These are phyloP conservation scores for Rhagoletis pomonella DNA, from an alignment of 1,140 invertebrate genomes.

Conservation along the genomic window DNA sequence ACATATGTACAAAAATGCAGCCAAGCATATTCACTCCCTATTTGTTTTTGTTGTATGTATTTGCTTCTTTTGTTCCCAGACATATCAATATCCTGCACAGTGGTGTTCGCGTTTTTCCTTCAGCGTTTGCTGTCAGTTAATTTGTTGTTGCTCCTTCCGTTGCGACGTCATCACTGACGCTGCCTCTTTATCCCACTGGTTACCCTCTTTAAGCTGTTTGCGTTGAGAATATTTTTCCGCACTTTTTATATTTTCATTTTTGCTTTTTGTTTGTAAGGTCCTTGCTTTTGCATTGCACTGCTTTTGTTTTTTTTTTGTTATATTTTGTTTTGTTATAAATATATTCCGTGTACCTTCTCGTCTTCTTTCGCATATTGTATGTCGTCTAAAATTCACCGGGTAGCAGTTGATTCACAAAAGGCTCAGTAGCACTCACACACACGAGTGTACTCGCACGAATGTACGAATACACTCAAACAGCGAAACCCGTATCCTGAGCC, in stretches of 20 bases:
- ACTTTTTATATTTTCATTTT: neutral
- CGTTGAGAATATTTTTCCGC: neutral
- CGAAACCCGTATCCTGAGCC: neutral
- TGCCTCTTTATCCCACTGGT: neutral
- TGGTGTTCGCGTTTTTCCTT: neutral
- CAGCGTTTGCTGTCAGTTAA: neutral
- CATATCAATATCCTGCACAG: conserved; percentile 39
- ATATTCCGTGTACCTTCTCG: neutral
- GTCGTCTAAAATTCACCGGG: conserved; percentile 1
- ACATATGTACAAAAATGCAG: neutral
- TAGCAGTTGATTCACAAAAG: conserved; percentile 3
- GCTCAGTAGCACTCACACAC: neutral
- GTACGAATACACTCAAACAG: neutral
- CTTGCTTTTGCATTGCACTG: neutral
- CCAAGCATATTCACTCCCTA: neutral
- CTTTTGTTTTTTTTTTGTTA: neutral
- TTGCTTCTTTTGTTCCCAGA: conserved; percentile 16
- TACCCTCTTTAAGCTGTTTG: conserved; percentile 19
- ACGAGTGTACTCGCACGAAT: neutral
- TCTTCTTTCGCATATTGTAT: neutral
- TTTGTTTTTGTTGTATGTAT: neutral
- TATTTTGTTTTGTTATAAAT: conserved; percentile 4
- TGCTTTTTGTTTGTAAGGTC: too few relatives aligned
- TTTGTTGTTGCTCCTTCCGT: neutral
- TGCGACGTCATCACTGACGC: neutral